A percentile compares a stretch with the other conserved stretches of the same genome.
Conservation (phyloP, 2,888 invertebrate species). For the Altica lythri region DNA sequence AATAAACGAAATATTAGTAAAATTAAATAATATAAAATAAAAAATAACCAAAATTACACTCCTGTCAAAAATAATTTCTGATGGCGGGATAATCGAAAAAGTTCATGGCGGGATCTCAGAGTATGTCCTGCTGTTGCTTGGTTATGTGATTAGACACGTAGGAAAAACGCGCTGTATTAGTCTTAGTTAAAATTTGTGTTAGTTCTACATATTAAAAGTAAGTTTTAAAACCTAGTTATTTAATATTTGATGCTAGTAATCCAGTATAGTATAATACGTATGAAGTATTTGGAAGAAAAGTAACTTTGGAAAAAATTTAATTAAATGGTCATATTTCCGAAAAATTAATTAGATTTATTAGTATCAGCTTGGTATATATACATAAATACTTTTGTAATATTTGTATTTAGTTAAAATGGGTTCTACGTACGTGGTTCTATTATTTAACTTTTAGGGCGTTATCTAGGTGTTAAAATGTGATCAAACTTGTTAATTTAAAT, state of each 20-base stretch:
- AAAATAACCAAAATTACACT: neutral
- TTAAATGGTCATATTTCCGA: neutral
- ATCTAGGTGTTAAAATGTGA: no score
- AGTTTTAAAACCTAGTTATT: neutral
- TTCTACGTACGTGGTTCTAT: no score
- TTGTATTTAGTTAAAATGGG: neutral
- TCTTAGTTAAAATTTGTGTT: slow-evolving; percentile 2
- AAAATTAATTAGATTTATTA: neutral
- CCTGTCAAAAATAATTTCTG: slow-evolving; percentile 28
- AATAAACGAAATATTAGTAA: neutral
- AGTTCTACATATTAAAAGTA: slow-evolving; percentile 12
- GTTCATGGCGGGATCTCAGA: slow-evolving; percentile 39
- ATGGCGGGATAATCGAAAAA: slow-evolving; percentile 43
- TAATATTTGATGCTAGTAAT: neutral
- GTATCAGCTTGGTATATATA: no score
- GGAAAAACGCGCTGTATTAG: slow-evolving; percentile 33
- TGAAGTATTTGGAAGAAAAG: no score
- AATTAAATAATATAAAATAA: neutral
- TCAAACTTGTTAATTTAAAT: no score
- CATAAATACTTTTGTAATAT: no score
- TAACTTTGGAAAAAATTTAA: no score
- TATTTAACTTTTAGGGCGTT: no score
- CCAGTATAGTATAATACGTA: no score
- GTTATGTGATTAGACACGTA: slow-evolving; percentile 44
- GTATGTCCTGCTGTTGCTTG: slow-evolving; percentile 43